Evolutionary conservation across 2,888 invertebrate genomes (phyloP).

Genomic region (Achlya flavicornis): DNA sequence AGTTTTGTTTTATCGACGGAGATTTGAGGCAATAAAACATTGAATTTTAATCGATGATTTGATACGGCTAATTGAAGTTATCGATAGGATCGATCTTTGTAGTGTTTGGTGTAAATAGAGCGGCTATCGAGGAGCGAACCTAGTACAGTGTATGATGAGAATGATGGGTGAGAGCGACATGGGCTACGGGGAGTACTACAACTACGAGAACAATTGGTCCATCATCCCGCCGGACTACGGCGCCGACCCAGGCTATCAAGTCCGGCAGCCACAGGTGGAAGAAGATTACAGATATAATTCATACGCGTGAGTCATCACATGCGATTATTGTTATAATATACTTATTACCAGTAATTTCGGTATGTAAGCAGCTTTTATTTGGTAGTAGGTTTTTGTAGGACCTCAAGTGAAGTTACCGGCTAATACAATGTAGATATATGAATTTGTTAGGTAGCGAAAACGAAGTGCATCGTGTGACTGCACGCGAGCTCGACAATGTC

Average conservation of each 20-base stretch:
- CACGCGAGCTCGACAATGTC: constrained; percentile 49
- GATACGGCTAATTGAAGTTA: constrained; percentile 14
- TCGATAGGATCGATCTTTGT: constrained; percentile 14
- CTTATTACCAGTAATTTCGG: neutral
- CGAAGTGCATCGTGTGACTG: constrained; percentile 39
- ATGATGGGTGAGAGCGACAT: constrained; percentile 83
- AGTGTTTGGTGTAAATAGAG: constrained; percentile 28
- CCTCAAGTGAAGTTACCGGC: constrained; percentile 2
- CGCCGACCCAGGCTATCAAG: constrained; percentile 72
- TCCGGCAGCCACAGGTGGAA: constrained; percentile 75
- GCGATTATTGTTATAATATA: neutral
- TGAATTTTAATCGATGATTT: constrained; percentile 26
- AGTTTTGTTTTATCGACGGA: constrained; percentile 32
- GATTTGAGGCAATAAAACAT: constrained; percentile 47
- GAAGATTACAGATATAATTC: constrained; percentile 87
- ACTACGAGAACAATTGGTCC: constrained; percentile 87
- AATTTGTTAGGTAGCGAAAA: constrained; percentile 27
- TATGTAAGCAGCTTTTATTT: too few species aligned
- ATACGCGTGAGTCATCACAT: constrained; percentile 81
- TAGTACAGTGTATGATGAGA: constrained; percentile 69
- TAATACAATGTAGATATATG: constrained; percentile 26
- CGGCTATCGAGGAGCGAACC: constrained; percentile 20
- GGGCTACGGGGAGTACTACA: constrained; percentile 83
- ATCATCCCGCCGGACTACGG: constrained; percentile 89
- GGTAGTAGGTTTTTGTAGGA: constrained; percentile 11